Conservation (phyloP, 2,113 vertebrate species). For the Calypte anna region DNA sequence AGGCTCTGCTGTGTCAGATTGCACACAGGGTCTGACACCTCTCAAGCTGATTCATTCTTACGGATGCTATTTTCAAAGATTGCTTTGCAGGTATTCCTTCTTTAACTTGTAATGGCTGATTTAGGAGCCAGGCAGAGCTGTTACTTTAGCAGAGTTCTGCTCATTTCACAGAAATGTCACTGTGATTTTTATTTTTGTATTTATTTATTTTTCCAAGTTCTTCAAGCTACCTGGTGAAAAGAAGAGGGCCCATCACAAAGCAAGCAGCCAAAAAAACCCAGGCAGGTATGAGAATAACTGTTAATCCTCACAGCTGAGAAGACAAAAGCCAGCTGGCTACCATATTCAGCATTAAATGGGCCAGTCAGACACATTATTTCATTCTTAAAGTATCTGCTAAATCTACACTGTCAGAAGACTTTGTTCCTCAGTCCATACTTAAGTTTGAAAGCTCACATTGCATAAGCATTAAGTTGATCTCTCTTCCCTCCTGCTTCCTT, state of each 20-base stretch:
- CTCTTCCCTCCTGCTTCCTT: background rate
- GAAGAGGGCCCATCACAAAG: conserved; percentile 55
- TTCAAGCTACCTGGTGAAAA: conserved; percentile 63
- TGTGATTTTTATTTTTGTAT: background rate
- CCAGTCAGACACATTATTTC: background rate
- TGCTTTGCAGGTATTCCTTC: background rate
- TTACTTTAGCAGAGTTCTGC: background rate
- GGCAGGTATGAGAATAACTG: conserved; percentile 73
- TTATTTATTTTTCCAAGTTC: background rate
- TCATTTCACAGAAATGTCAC: background rate
- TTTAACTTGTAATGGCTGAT: background rate
- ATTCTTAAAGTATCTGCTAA: background rate
- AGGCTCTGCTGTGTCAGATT: background rate
- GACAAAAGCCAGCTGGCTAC: background rate
- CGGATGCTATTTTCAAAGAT: background rate
- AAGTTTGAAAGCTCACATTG: background rate
- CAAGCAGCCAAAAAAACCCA: conserved; percentile 75
- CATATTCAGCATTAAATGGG: background rate
- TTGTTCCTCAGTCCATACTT: background rate
- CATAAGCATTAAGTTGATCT: background rate
- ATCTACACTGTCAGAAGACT: background rate
- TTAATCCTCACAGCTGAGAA: background rate
- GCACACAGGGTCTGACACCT: background rate
- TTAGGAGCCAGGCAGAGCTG: background rate
- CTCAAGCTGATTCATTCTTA: background rate